Percentiles rank a stretch among this genome's conserved stretches.
These are phyloP conservation scores for Wasmannia auropunctata DNA, from an alignment of 1,140 invertebrate genomes.

Conservation along the genomic window DNA sequence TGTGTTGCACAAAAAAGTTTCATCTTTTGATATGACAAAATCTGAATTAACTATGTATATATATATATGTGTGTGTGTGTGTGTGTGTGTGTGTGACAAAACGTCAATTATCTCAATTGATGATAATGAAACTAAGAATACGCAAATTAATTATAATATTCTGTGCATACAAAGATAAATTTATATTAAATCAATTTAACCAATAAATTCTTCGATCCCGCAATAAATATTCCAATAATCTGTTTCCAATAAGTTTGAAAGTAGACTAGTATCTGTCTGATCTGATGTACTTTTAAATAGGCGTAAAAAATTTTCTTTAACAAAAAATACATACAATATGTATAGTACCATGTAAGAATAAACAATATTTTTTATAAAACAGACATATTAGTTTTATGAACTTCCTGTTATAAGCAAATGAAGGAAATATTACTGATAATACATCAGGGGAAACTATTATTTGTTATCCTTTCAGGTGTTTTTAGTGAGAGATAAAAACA, in stretches of 20 bases:
- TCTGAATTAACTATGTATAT: not conserved
- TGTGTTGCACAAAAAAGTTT: not conserved
- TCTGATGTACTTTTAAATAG: constrained; percentile 1
- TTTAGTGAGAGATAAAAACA: constrained; percentile 30
- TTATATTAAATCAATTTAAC: not conserved
- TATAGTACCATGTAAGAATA: not conserved
- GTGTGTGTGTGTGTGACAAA: too few species aligned
- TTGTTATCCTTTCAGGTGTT: constrained; percentile 1
- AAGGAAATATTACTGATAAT: not conserved
- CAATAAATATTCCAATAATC: constrained; percentile 36
- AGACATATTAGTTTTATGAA: not conserved
- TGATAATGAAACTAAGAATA: not conserved
- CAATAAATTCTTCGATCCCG: not conserved
- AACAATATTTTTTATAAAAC: not conserved
- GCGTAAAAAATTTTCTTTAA: not conserved
- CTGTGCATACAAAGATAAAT: not conserved
- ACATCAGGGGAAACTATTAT: not conserved
- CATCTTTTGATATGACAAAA: not conserved
- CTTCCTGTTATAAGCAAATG: not conserved
- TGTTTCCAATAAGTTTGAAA: constrained; percentile 17
- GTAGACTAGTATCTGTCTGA: not conserved
- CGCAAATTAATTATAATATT: not conserved
- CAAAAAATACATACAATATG: not conserved
- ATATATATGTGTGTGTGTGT: too few species aligned
- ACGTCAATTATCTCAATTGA: not conserved